Conservation (phyloP, 2,888 invertebrate species). For the Hypercompe scribonia region DNA sequence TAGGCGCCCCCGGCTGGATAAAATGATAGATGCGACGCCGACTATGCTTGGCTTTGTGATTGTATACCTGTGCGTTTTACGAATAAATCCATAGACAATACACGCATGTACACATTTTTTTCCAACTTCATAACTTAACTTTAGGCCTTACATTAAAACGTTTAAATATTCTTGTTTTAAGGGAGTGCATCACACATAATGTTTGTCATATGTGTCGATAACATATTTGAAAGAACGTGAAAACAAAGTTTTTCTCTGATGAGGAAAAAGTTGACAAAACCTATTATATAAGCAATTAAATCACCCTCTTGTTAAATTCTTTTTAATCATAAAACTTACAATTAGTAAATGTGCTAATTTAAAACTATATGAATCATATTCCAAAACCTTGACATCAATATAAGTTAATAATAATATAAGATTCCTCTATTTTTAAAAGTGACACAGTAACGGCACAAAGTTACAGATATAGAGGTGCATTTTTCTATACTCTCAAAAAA, state of each 20-base stretch:
- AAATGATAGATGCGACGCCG: conserved; percentile 54
- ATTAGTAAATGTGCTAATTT: background rate
- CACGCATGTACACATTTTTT: background rate
- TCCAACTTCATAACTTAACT: background rate
- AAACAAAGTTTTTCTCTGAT: too few relatives aligned
- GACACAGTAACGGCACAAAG: background rate
- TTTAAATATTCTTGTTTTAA: background rate
- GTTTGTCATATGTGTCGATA: background rate
- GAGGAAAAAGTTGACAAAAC: too few relatives aligned
- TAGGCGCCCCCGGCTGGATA: conserved; percentile 58
- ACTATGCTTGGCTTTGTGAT: conserved; percentile 28
- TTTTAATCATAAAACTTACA: background rate
- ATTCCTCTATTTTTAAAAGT: background rate
- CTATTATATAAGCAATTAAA: too few relatives aligned
- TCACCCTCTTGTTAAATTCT: too few relatives aligned
- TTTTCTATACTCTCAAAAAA: background rate
- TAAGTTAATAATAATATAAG: too few relatives aligned
- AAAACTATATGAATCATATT: background rate
- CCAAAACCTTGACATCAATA: background rate
- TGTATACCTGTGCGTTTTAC: conserved; percentile 26
- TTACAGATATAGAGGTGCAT: background rate
- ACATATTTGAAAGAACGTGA: background rate
- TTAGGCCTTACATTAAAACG: too few relatives aligned
- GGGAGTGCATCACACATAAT: background rate
- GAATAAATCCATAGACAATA: conserved; percentile 22